Evolutionary conservation across 2,888 invertebrate genomes (phyloP), one percentile per base, ranked within the genome.

Genomic region (Syrphus vitripennis): DNA sequence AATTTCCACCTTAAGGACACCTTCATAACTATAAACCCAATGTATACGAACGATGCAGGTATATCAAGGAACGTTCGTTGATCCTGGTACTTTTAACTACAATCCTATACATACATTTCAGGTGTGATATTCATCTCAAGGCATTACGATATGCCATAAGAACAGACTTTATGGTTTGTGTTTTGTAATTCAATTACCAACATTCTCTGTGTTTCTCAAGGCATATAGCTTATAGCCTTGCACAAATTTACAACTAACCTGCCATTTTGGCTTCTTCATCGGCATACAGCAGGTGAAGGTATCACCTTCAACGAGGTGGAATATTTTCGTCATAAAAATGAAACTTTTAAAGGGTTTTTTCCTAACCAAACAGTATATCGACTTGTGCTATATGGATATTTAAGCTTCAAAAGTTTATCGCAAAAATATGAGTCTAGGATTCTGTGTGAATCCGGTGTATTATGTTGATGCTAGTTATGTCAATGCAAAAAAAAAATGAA

Each of bases 101-200:
- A 12, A 31, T 31, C 16, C 57, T 37, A 50, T 57, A n/a, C 29
- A n/a, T n/a, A 53, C 26, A 67, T 67, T 53, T 61, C 79, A 83
- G 83, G 83, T 83, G 83, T 79, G 83, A 79, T 79, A 79, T 79
- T 83, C 72, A 79, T 79, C 83, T 83, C 55, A 48, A 61, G 79
- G 55, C 79, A 63, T 83, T 55, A 55, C 14, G 65, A 50, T 50
- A 50, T 70, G 55, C 53, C 69, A 59, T 59, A 67, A 65, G 34
- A 59, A 69, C 69, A 77, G 69, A 67, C 65, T 57, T 72, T 37
- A 65, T 76, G 81, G 69, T 69, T 83, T 74, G 78, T 83, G 45
- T 78, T 74, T 78, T 79, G 74, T 79, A 74, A 78, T 83, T 83
- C 74, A 83, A 83, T 83, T 75, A 69, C 80, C 69, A 63, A 37